Conservation (phyloP, 2,113 vertebrate species). For the Bettongia penicillata region DNA sequence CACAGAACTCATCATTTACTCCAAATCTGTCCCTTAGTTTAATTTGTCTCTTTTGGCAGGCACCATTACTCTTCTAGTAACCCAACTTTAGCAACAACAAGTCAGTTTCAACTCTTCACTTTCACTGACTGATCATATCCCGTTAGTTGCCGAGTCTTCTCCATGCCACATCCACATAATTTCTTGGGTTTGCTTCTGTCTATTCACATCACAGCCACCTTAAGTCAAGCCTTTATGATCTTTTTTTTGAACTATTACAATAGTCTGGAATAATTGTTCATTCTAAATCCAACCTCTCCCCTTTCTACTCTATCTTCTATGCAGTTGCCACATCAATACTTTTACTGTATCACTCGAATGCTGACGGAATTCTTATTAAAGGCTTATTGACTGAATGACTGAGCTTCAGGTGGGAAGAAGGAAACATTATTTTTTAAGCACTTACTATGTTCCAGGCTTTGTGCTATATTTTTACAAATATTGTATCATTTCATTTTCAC, state of each 20-base stretch:
- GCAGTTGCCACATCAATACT: not conserved
- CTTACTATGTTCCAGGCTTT: not conserved
- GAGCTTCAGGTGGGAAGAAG: not conserved
- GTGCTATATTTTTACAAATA: not conserved
- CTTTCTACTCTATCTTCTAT: not conserved
- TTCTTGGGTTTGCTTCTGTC: not conserved
- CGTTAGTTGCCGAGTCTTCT: not conserved
- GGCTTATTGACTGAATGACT: not conserved
- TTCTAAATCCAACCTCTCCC: not conserved
- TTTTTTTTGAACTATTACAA: not conserved
- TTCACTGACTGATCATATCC: not conserved
- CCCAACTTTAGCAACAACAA: not conserved
- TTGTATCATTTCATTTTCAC: too few species aligned
- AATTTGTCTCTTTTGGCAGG: not conserved
- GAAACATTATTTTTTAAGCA: not conserved
- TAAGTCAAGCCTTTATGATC: not conserved
- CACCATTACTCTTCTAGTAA: not conserved
- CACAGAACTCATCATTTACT: not conserved
- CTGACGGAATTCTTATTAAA: not conserved
- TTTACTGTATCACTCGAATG: not conserved
- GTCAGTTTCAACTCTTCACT: not conserved
- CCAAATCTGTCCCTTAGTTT: not conserved
- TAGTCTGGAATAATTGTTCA: not conserved
- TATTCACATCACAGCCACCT: not conserved
- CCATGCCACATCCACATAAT: not conserved